Evolutionary conservation across 2,113 vertebrate genomes (phyloP), one percentile per base, ranked within the genome.

Genomic region (Sterrhoptilus dennistouni): DNA sequence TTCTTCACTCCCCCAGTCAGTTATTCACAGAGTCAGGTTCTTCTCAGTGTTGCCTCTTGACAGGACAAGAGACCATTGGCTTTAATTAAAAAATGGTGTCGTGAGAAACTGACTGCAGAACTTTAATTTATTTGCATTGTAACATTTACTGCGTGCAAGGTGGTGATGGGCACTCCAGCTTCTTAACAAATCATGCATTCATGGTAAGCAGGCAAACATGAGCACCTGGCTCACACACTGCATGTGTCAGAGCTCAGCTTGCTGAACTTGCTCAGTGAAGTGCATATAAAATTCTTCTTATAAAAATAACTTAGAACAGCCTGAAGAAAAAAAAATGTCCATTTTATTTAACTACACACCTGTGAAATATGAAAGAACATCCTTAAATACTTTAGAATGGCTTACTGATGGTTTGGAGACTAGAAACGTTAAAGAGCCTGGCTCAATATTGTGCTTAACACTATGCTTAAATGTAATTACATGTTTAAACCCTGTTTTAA

Each of bases 311-410:
- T 74, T 89, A 52, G 78, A 93, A 49, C 59, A 66, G 65, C 29
- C 70, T 91, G 76, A 49, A 95, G 56, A 50, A 91, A 96, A 94
- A 79, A 68, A 78, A 59, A 20, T 1, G 69, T 63, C 63, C 7
- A 63, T 96, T 96, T 90, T 50, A 84, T 89, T 97, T 91, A 80
- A 95, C 74, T 93, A 64, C 53, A 74, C 29, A 83, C 94, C 94
- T 94, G 84, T 83, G 56, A 95, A 89, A 70, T 92, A 76, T 63
- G 74, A 96, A 95, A 92, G 87, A 63, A 87, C 86, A 89, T 88
- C 83, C 35, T 93, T 94, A 93, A 93, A 83, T 78, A 81, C 17
- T 74, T 52, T 77, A 36, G 53, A 82, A 52, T 63, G 14, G 35
- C 12, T 72, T 92, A 66, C 66, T 85, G 79, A 87, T 88, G 61